Evolutionary conservation across 1,140 invertebrate species (phyloP), one percentile per base, ranked within the genome.

Genomic region (Pararge aegeria): DNA sequence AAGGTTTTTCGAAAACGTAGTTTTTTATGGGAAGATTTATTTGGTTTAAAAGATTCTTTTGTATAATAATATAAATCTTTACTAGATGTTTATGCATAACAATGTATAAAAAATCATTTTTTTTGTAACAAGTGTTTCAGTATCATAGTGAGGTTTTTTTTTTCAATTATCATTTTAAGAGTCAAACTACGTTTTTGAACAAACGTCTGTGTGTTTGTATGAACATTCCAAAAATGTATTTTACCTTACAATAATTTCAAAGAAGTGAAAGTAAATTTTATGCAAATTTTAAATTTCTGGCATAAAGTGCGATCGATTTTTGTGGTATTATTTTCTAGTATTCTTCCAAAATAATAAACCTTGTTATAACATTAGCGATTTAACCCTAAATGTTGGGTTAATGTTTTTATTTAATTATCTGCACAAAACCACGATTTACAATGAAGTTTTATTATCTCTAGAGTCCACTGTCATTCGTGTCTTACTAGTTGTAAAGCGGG

Each of bases 161-260:
- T 59, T 40, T 30, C n/a, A 29, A 27, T 37, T 16, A 37, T 40
- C 24, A 40, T 13, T 27, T 27, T 9, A 44, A 15, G 40, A 34
- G 57, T 46, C 4, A 53, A 46, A 63, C 55, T 61, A 55, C 48
- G 38, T 34, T 27, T 15, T 62, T 24, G 42, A 21, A 29, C 0
- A 12, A 27, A 10, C 6, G 37, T 29, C 27, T 7, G 12, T 15
- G 42, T 46, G 24, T 52, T 59, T 59, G 50, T 42, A 48, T 59
- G 52, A 50, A 64, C 12, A 51, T 64, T 54, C 46, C 52, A 60
- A 52, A 34, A 50, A 58, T 42, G 24, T 53, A 18, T 57, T 53
- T 64, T 46, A 20, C n/a, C 20, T 46, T 20, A 12, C 2, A 20
- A 20, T 9, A 0, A 12, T 12, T 46, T 51, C 38, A 42, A 18